Percentiles rank a stretch among this genome's conserved stretches.
Evolutionary conservation across 2,888 invertebrate genomes (phyloP).

Genomic region (Calameuta idolon): DNA sequence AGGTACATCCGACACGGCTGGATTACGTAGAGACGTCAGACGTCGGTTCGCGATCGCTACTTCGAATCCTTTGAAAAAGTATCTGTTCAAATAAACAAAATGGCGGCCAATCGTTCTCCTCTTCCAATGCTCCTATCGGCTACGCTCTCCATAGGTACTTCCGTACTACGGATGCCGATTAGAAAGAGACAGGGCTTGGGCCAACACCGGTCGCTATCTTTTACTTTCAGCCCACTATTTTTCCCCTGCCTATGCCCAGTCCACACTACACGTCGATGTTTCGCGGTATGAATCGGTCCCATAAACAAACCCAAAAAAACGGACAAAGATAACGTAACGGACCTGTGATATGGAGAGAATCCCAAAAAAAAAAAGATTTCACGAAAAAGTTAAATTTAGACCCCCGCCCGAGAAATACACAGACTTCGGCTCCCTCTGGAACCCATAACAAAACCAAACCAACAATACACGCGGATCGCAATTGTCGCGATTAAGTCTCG

Average conservation of each 20-base stretch:
- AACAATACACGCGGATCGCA: not conserved
- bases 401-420: not conserved
- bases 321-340: not conserved
- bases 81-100: too few species aligned
- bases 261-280: not conserved
- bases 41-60: not conserved
- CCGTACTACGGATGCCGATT: too few species aligned
- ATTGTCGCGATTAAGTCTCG: not conserved
- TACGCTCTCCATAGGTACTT: too few species aligned
- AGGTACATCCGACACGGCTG: not conserved
- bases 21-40: not conserved
- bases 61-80: too few species aligned
- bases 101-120: too few species aligned
- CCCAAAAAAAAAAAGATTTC: not conserved
- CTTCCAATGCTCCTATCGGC: too few species aligned
- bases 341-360: not conserved
- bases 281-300: not conserved
- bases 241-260: too few species aligned
- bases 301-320: not conserved
- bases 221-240: too few species aligned
- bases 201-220: too few species aligned
- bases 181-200: too few species aligned
- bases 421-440: not conserved
- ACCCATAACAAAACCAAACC: not conserved
- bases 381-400: not conserved